Base-by-base conservation (phyloP, 2,797 vertebrate species). In the Otolemur crassicaudatus region DNA sequence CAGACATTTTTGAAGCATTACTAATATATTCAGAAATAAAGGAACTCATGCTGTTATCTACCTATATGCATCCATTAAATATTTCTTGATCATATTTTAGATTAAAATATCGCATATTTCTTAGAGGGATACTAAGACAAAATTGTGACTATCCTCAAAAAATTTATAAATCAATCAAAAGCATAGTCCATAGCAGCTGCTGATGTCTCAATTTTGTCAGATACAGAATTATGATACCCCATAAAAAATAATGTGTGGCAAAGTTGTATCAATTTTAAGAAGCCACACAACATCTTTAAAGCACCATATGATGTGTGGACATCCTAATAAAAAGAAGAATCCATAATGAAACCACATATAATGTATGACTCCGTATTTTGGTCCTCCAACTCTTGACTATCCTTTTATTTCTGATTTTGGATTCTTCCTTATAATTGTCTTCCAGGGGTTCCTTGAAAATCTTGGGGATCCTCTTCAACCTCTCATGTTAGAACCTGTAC, bases 1-100 rank as follows among this genome's bases (percentile, higher is more conserved):
- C 13, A 94, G 91, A 86, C 53, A 92, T 49, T 94, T 97, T 87
- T 87, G 86, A 98, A 92, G 37, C 40, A 91, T 94, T 94, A 91
- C 56, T 95, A 94, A 77, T 43, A 94, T 40, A 91, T 34, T 76
- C 19, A 77, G 86, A 92, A 97, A 91, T 80, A 94, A 95, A 86
- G 65, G 34, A 90, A 93, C 63, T 96, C 12, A 95, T 60, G 53
- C n/a, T 91, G 81, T 83, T 13, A 75, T 90, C 34, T 16, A 70
- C 92, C 37, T 95, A 93, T 56, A 89, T 25, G 7, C 19, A 81
- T 72, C 23, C 27, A 94, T 84, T 43, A 91, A 76, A 81, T 84
- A 60, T 86, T 95, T 95, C 49, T 72, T 92, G 5, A 94, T 95
- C 31, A 77, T 43, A 76, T 82, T 69, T 94, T 91, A 43, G 43